Percentiles rank a stretch among this genome's conserved stretches.
These are phyloP conservation scores for Corbicula japonica DNA, from an alignment of 2,888 invertebrate species.

Conservation along the genomic window DNA sequence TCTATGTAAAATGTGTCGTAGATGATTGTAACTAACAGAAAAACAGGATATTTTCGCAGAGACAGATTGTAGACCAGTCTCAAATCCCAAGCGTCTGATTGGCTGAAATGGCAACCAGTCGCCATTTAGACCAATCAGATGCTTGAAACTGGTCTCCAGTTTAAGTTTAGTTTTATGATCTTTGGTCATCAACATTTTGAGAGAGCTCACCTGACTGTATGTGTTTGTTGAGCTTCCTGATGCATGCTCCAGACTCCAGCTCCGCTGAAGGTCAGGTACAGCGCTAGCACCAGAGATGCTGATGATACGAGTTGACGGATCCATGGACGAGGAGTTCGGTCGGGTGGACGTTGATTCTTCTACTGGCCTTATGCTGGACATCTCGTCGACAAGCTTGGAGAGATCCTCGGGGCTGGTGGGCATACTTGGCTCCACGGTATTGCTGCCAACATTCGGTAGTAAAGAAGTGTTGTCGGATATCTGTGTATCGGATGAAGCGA, in stretches of 20 bases:
- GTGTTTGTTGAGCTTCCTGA: conserved; percentile 32
- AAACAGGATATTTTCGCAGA: too few species aligned
- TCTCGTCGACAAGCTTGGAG: conserved; percentile 70
- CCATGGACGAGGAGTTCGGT: conserved; percentile 55
- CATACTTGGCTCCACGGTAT: conserved; percentile 62
- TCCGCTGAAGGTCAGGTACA: conserved; percentile 59
- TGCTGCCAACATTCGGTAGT: conserved; percentile 76
- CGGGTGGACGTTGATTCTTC: conserved; percentile 65
- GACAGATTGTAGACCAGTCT: too few species aligned
- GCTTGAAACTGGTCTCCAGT: too few species aligned
- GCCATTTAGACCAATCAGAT: too few species aligned
- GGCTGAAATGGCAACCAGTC: too few species aligned
- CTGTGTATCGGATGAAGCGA: conserved; percentile 68
- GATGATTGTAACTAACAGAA: too few species aligned
- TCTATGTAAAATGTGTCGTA: too few species aligned
- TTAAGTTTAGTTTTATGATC: too few species aligned
- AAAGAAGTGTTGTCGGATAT: conserved; percentile 77
- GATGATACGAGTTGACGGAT: conserved; percentile 57
- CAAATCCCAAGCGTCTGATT: too few species aligned
- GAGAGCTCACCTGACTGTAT: conserved; percentile 45
- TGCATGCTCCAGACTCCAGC: conserved; percentile 67
- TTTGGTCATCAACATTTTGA: too few species aligned
- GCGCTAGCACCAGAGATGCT: conserved; percentile 64
- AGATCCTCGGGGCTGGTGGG: conserved; percentile 66
- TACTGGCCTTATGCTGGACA: conserved; percentile 66